Conservation (phyloP, 2,888 invertebrate genomes). For the Orthosia cruda region DNA sequence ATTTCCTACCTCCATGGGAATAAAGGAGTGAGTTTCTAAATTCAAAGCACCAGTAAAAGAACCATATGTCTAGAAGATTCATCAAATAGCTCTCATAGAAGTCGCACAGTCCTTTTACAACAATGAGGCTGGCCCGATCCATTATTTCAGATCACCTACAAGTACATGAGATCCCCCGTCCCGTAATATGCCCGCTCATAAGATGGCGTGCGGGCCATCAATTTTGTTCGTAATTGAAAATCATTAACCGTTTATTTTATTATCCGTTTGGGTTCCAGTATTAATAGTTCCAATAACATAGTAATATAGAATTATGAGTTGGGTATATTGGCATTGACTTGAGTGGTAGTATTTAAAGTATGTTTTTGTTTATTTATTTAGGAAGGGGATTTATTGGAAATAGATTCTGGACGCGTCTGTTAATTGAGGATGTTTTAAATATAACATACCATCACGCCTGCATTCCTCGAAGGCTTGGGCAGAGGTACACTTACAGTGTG, state of each 20-base stretch:
- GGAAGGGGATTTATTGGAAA: background rate
- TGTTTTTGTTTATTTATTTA: constrained; percentile 31
- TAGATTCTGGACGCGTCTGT: background rate
- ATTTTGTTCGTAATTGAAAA: constrained; percentile 63
- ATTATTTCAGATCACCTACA: constrained; percentile 40
- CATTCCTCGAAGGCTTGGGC: too few species aligned
- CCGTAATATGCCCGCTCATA: constrained; percentile 44
- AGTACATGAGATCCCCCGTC: constrained; percentile 29
- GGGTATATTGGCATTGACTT: constrained; percentile 21
- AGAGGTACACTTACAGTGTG: too few species aligned
- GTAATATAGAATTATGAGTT: constrained; percentile 24
- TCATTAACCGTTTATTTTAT: constrained; percentile 40
- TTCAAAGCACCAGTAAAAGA: background rate
- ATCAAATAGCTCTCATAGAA: background rate
- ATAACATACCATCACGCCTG: too few species aligned
- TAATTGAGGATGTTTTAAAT: background rate
- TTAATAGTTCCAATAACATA: constrained; percentile 48
- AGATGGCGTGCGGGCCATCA: constrained; percentile 58
- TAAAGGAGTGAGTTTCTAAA: background rate
- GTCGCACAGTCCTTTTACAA: background rate
- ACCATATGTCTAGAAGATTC: background rate
- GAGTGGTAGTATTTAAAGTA: constrained; percentile 4
- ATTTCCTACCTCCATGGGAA: too few species aligned
- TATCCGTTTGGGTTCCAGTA: constrained; percentile 34
- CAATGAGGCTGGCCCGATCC: constrained; percentile 2